Evolutionary conservation across 2,113 vertebrate species (phyloP).

Genomic region (Pao palembangensis): DNA sequence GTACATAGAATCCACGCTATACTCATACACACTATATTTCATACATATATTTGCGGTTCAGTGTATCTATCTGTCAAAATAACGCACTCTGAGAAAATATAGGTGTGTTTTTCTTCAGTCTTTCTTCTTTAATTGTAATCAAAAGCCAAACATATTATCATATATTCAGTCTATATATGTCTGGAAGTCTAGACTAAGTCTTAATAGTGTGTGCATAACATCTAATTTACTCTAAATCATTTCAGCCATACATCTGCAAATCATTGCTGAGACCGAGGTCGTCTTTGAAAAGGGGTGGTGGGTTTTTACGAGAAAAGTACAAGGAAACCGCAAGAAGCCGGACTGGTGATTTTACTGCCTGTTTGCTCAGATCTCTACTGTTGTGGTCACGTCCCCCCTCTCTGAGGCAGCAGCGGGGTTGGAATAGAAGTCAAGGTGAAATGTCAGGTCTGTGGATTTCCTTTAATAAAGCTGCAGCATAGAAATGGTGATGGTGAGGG

Average conservation of each 20-base stretch:
- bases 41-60: too few relatives aligned
- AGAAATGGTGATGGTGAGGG: not conserved
- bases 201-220: conserved; percentile 41
- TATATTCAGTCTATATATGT: not conserved
- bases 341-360: conserved; percentile 49
- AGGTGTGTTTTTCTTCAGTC: too few relatives aligned
- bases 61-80: too few relatives aligned
- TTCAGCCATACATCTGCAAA: conserved; percentile 61
- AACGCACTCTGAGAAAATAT: too few relatives aligned
- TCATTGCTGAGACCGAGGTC: conserved; percentile 47
- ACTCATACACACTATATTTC: too few relatives aligned
- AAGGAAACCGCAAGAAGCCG: conserved; percentile 39
- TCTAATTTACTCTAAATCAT: conserved; percentile 38
- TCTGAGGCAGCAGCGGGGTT: not conserved
- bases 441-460: not conserved
- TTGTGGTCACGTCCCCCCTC: conserved; percentile 46
- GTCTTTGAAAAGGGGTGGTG: conserved; percentile 53
- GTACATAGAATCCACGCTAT: too few relatives aligned
- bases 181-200: conserved; percentile 59
- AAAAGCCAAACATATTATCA: not conserved
- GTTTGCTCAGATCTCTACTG: conserved; percentile 49
- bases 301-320: conserved; percentile 52
- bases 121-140: too few relatives aligned
- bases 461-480: too few relatives aligned
- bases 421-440: conserved; percentile 9